A percentile compares a stretch with the other conserved stretches of the same genome.
These are phyloP conservation scores for Xyrichtys novacula DNA, from an alignment of 2,797 vertebrate genomes.

Conservation along the genomic window DNA sequence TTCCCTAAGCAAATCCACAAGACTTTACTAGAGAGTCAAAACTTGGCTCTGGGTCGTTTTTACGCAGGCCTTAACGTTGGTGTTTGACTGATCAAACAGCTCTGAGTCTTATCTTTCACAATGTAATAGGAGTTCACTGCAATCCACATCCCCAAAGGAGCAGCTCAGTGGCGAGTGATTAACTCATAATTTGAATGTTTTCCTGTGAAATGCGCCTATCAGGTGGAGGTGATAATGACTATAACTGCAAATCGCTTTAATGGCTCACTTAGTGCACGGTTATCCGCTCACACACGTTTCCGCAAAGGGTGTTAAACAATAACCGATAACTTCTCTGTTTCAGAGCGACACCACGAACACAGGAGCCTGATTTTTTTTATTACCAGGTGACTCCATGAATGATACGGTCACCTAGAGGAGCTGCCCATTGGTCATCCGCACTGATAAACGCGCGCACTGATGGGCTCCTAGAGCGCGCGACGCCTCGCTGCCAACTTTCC, in stretches of 20 bases:
- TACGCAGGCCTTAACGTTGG: neutral
- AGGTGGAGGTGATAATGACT: neutral
- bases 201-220: conserved; percentile 40
- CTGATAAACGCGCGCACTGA: conserved; percentile 22
- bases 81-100: conserved; percentile 42
- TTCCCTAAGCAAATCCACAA: neutral
- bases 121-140: conserved; percentile 2
- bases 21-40: neutral
- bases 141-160: conserved; percentile 12
- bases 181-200: conserved; percentile 69
- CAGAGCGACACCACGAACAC: conserved; percentile 12
- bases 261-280: conserved; percentile 15
- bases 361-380: neutral
- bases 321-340: conserved; percentile 44
- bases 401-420: neutral
- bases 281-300: conserved; percentile 23
- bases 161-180: conserved; percentile 48
- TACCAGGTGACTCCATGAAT: conserved; percentile 1
- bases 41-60: neutral
- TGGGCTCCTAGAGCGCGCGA: conserved; percentile 42
- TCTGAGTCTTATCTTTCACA: conserved; percentile 34
- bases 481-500: conserved; percentile 69
- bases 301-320: conserved; percentile 58
- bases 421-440: neutral
- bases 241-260: conserved; percentile 46